These are phyloP conservation scores for Polydrusus tereticollis DNA, from an alignment of 2,888 invertebrate species.

Conservation along the genomic window DNA sequence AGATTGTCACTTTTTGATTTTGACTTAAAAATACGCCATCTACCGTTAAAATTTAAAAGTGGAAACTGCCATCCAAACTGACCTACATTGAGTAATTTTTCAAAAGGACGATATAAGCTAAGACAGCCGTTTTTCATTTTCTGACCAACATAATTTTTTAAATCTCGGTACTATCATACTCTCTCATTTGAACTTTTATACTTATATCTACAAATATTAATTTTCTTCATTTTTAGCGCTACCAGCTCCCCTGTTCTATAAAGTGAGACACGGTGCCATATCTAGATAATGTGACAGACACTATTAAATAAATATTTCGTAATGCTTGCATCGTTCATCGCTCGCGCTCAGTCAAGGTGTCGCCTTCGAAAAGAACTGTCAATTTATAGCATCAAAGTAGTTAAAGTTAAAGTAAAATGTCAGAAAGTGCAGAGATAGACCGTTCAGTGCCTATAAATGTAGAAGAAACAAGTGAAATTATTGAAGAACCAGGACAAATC, in stretches of 20 bases:
- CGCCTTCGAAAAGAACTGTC: not conserved
- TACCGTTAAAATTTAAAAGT: no score
- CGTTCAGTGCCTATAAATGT: not conserved
- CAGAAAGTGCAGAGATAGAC: not conserved
- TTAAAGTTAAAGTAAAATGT: not conserved
- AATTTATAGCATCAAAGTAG: not conserved
- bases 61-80: no score
- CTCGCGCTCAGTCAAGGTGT: not conserved
- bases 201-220: no score
- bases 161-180: no score
- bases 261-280: not conserved
- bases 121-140: no score
- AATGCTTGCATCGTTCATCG: no score
- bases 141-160: no score
- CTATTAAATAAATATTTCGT: not conserved
- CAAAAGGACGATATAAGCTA: no score
- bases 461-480: not conserved
- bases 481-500: not conserved
- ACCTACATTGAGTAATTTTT: no score
- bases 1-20: no score
- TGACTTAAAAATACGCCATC: no score
- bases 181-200: no score
- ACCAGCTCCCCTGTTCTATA: conserved; percentile 6
- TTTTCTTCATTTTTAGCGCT: not conserved
- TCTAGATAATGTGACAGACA: not conserved